Evolutionary conservation across 2,888 invertebrate genomes (phyloP), one percentile per base, ranked within the genome.

Genomic region (Trilocha varians): DNA sequence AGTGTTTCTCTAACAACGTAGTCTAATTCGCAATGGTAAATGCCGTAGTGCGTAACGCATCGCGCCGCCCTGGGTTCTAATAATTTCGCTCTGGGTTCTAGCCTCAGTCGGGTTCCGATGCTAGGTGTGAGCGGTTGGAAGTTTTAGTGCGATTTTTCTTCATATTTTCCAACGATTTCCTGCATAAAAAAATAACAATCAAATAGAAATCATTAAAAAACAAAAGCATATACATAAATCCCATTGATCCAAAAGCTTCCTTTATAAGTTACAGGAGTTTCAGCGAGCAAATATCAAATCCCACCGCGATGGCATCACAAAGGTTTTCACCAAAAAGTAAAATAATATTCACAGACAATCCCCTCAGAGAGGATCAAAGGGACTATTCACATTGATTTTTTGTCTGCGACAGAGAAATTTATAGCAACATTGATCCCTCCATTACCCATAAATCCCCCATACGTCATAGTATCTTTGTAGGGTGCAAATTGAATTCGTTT

Each of bases 361-460:
- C 25, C 11, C 25, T 25, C 5, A 6, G 25, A 5, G 11, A 6
- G 3, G 25, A 25, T 25, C 25, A 25, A 25, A 25, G 11, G 11
- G 25, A 25, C 25, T 11, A 11, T 25, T 25, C 25, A 25, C 25
- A 25, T 25, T 25, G 25, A 25, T 25, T 25, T 25, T 53, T 45
- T 45, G 40, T 45, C 43, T n/a, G 44, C 34, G 51, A 50, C 52
- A 50, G 45, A 48, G 41, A 59, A 53, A 62, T 60, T 64, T 62
- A 61, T 58, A 46, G 48, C 43, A 41, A 46, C 49, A 45, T 47
- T 52, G 49, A 48, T 54, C 48, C 36, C 41, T 39, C 39, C 44
- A 53, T 57, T 58, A 50, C 52, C 40, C 45, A 53, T 61, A 50
- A 54, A 52, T 53, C 36, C 33, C 33, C 38, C 45, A 47, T 33